phyloP scores from a whole-genome alignment of 1,140 invertebrate genomes.

The Orchestia grillus region DNA sequence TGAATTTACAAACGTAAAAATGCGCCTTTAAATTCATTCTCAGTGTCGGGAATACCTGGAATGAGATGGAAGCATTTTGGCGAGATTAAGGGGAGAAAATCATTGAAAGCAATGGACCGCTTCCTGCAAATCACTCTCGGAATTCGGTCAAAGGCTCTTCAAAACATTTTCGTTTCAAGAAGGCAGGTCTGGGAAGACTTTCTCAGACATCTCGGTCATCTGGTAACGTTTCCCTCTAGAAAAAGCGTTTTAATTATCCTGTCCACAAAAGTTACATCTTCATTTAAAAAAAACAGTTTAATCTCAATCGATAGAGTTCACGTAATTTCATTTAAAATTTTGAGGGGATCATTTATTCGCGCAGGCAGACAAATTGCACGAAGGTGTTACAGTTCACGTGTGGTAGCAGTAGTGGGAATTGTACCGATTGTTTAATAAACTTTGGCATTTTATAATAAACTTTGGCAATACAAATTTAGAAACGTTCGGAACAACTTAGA shows the following conservation, averaged over 20 bases:
- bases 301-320: too few species aligned
- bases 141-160: background rate
- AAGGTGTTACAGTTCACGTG: too few species aligned
- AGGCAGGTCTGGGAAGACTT: background rate
- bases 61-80: background rate
- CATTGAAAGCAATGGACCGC: background rate
- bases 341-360: background rate
- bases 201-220: background rate
- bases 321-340: background rate
- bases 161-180: background rate
- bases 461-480: too few species aligned
- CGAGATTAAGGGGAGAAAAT: background rate
- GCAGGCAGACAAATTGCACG: too few species aligned
- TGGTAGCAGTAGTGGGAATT: too few species aligned
- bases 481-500: too few species aligned
- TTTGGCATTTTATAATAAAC: too few species aligned
- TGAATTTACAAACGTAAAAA: background rate
- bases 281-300: background rate
- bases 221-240: background rate
- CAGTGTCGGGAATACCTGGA: background rate
- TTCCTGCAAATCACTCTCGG: background rate
- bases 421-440: too few species aligned
- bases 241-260: background rate
- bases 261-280: background rate
- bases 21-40: background rate